These are phyloP conservation scores for Heliconius aoede DNA, from an alignment of 2,888 invertebrate genomes.

Conservation along the genomic window DNA sequence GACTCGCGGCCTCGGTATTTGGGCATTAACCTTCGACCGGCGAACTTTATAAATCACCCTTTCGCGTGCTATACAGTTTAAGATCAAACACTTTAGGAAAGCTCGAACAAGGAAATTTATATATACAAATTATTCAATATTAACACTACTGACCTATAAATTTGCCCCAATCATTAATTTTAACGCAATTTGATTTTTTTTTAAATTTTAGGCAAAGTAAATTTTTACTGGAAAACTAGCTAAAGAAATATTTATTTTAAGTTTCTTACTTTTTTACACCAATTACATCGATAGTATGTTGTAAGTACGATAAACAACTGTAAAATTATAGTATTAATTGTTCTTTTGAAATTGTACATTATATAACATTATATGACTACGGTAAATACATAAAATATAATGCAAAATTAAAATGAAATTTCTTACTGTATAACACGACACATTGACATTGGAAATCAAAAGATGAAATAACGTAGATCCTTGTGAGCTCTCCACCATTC, in stretches of 20 bases:
- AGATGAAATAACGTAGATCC: conserved; percentile 13
- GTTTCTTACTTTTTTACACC: no score
- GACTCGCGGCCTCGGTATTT: conserved; percentile 42
- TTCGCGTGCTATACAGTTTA: conserved; percentile 37
- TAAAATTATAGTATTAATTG: background rate
- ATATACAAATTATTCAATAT: conserved; percentile 8
- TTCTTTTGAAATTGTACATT: no score
- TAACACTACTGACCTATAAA: background rate
- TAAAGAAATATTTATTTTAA: no score
- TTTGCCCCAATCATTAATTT: background rate
- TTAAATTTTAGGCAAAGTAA: no score
- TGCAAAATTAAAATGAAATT: background rate
- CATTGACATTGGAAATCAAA: conserved; percentile 6
- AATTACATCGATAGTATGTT: background rate
- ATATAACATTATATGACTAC: background rate
- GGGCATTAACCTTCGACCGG: conserved; percentile 39
- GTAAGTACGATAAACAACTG: background rate
- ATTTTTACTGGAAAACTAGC: no score
- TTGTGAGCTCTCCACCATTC: conserved; percentile 2
- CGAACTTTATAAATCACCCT: conserved; percentile 39
- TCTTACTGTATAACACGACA: background rate
- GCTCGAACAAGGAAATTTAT: conserved; percentile 15
- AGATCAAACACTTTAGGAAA: conserved; percentile 25
- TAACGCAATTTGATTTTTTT: no score
- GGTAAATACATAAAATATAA: background rate